A percentile compares a stretch with the other conserved stretches of the same genome.
These are phyloP conservation scores for Brachionus plicatilis DNA, from an alignment of 1,140 invertebrate species.

Conservation along the genomic window DNA sequence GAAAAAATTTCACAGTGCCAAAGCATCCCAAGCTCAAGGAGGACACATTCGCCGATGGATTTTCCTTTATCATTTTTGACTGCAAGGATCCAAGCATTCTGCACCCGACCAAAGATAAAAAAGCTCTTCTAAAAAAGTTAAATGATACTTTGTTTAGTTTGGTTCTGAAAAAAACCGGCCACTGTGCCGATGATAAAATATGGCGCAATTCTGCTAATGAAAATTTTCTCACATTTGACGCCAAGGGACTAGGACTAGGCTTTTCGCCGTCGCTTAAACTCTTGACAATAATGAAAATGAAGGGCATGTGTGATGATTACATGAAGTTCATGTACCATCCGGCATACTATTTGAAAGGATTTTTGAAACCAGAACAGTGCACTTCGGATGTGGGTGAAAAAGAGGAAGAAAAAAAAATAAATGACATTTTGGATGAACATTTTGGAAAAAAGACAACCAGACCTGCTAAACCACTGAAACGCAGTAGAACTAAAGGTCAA, in stretches of 20 bases:
- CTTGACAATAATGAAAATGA: conserved; percentile 4
- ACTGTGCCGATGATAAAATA: background rate
- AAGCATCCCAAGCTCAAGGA: background rate
- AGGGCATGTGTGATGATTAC: conserved; percentile 26
- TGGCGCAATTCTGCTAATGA: background rate
- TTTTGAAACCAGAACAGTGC: background rate
- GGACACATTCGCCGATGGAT: conserved; percentile 28
- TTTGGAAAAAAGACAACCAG: background rate
- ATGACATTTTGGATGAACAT: conserved; percentile 7
- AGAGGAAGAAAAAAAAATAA: background rate
- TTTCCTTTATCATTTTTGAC: conserved; percentile 23
- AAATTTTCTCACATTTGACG: conserved; percentile 4
- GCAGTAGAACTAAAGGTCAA: background rate
- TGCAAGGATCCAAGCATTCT: background rate
- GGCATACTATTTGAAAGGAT: background rate
- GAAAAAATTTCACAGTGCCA: background rate
- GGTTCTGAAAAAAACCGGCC: background rate
- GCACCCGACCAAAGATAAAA: background rate
- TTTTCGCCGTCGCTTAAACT: background rate
- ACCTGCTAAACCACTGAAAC: background rate
- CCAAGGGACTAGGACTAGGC: conserved; percentile 9
- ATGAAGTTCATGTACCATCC: conserved; percentile 33
- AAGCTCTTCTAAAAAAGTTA: background rate
- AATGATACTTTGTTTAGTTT: background rate
- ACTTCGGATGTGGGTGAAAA: background rate